Evolutionary conservation across 1,140 invertebrate species (phyloP), one percentile per base, ranked within the genome.

Genomic region (Portunus trituberculatus): DNA sequence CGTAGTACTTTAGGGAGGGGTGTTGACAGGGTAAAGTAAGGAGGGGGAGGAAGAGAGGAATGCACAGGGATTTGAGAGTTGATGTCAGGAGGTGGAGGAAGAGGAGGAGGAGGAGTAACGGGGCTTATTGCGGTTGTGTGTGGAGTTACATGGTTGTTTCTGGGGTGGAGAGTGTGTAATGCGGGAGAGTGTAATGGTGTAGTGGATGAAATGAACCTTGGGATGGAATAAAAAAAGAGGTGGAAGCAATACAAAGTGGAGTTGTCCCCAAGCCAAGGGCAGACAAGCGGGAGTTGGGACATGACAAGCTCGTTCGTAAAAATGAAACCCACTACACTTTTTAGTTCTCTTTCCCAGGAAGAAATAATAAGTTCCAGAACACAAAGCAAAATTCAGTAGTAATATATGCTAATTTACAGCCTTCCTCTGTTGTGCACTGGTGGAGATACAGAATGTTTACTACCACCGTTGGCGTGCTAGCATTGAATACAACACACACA

Each of bases 401-500:
- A 59, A 59, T 59, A 59, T 20, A 59, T 59, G 52, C 52, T 59
- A 59, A 59, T 59, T 12, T 20, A 59, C 52, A 59, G 52, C 52
- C 52, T 59, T 59, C 12, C 52, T 20, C 52, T 59, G 52, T 59
- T 59, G 52, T 59, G 52, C 39, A 6, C 52, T 59, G 52, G 52
- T 4, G 52, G 52, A 59, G 16, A 20, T 59, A 14, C 16, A 59
- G 52, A 20, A 59, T 59, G 10, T 59, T 59, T 59, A 59, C 52
- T 20, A 10, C 52, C 10, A 20, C 2, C 12, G 16, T 10, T 59
- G 28, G 16, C 83, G 31, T 87, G n/a, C 84, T 31, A 31, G n/a
- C n/a, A 45, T 48, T 28, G 88, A 20, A 46, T 16, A 20, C 39
- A 7, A 91, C 46, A 91, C 89, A 91, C 46, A 91, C 89, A 59